Base-by-base conservation (phyloP, 2,113 vertebrate species). In the Anseranas semipalmata region DNA sequence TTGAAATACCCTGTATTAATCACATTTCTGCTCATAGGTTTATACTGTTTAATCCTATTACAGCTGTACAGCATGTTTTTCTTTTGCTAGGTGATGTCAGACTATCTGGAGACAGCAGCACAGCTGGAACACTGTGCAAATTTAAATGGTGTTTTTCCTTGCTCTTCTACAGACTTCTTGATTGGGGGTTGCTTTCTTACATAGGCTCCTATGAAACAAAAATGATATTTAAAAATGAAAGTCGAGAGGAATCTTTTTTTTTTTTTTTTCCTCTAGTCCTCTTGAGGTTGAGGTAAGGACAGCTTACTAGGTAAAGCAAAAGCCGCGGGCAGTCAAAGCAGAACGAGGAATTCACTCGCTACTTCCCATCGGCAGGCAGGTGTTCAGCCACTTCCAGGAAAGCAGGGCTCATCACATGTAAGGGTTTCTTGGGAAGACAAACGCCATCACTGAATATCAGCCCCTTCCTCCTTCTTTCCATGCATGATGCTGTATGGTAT, bases 31-130 rank as follows among this genome's bases (percentile, higher is more conserved):
- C 87, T 93, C 79, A 53, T 88, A 91, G 75, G 82, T 93, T 87
- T 87, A 70, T 77, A 14, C 35, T 50, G 12, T 79, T 96, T 95
- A 94, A 96, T 97, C 92, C 75, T 88, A 86, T 94, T 95, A 94
- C 56, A 83, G 43, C 39, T 53, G 62, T 90, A 41, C 66, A 80
- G 85, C 65, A 5, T 78, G 84, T 63, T 88, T 95, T 90, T 73
- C 74, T 76, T 67, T 66, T 92, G 70, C 62, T 45, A 70, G 46
- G 85, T 81, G 87, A 70, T 91, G 87, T 71, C 86, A 63, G 91
- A 70, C 56, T 68, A 15, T 48, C 77, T 79, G 81, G 77, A 95
- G 70, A 63, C 80, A 85, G 90, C 88, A 81, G 68, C 73, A 78
- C 89, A 92, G 59, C 56, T 88, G 70, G 58, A 94, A 52, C n/a